Evolutionary conservation across 2,888 invertebrate genomes (phyloP), one percentile per base, ranked within the genome.

Genomic region (Ypsolopha scabrella): DNA sequence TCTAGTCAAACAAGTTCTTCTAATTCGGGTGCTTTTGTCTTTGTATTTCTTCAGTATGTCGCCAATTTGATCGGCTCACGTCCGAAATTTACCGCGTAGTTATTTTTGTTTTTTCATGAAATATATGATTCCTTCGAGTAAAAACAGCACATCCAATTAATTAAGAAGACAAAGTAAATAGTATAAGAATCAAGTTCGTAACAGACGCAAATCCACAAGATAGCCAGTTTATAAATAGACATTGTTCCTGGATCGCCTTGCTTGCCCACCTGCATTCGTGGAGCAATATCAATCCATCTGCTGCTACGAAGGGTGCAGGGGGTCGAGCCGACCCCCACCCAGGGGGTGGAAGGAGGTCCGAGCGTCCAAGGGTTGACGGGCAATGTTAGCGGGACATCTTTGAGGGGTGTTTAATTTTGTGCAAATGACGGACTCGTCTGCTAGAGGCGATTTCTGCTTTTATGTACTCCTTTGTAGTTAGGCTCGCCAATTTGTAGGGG

Each of bases 271-370:
- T 81, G 82, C 80, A 78, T 75, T 73, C 70, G 73, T 61, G 65
- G 51, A 65, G 79, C 70, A 74, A 79, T 83, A 82, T 76, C 83
- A 80, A 82, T 82, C 81, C 76, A 81, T 81, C 82, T 79, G 68
- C 57, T 54, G 68, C 62, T 65, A 65, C 65, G 63, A 57, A 58
- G 58, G 59, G 60, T 60, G 63, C 4, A 24, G 60, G 59, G 55
- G 60, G 52, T 52, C 55, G 54, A 51, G 48, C 54, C 51, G 56
- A 54, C 60, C 51, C 48, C 47, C 41, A 8, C 14, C 13, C 43
- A 4, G 38, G 48, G 38, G 48, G 36, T n/a, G 46, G 36, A 53
- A 36, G 36, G 54, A 36, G 48, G 51, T 55, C 52, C 58, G 57
- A 56, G 58, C 53, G 58, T 53, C 51, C 51, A 58, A 33, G 44